A percentile compares a stretch with the other conserved stretches of the same genome.
Evolutionary conservation across 2,797 vertebrate species (phyloP).

Genomic region (Propithecus deckenii): DNA sequence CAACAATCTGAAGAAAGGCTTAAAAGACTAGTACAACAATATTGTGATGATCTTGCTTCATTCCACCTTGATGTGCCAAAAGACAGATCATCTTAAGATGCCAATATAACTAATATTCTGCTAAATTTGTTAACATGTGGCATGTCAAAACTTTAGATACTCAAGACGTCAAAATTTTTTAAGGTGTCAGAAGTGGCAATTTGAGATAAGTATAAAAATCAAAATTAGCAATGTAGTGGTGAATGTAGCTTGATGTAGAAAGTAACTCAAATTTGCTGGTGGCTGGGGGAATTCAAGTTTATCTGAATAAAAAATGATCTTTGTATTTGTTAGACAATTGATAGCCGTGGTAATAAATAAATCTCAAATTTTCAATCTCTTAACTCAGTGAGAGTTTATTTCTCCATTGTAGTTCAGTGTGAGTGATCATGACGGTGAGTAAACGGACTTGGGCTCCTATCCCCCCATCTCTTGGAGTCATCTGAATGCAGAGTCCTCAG

Average conservation of each 20-base stretch:
- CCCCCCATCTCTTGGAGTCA: background rate
- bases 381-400: background rate
- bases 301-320: background rate
- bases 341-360: background rate
- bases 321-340: background rate
- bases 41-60: background rate
- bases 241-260: background rate
- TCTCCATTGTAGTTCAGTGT: background rate
- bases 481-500: background rate
- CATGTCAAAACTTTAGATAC: background rate
- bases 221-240: background rate
- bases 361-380: background rate
- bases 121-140: background rate
- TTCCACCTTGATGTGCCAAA: background rate
- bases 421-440: background rate
- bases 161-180: background rate
- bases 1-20: background rate
- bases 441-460: background rate
- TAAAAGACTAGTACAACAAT: background rate
- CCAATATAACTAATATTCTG: background rate
- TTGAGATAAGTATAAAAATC: background rate
- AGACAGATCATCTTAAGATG: background rate
- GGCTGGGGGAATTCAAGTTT: background rate
- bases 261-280: background rate
- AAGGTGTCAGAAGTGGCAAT: constrained; percentile 26